Conservation (phyloP, 1,140 invertebrate genomes). For the Philopotamus ludificatus region DNA sequence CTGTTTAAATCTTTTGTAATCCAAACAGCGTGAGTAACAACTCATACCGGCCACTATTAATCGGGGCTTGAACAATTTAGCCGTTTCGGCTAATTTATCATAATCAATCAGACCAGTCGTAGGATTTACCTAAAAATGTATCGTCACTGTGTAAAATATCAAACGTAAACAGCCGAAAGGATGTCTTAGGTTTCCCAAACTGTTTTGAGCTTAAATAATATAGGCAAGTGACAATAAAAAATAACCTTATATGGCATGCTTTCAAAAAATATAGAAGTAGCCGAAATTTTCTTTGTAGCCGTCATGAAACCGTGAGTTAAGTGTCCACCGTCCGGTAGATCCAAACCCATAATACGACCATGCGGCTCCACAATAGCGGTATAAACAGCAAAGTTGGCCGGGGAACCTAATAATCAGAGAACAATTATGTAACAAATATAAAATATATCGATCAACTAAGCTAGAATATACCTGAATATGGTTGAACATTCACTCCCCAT, state of each 20-base stretch:
- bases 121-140: slow-evolving; percentile 64
- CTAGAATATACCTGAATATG: slow-evolving; percentile 68
- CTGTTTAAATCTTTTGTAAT: slow-evolving; percentile 84
- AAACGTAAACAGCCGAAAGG: too few relatives aligned
- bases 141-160: too few relatives aligned
- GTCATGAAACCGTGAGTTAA: slow-evolving; percentile 94
- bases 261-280: slow-evolving; percentile 97
- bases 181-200: too few relatives aligned
- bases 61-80: slow-evolving; percentile 86
- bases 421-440: neutral
- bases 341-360: slow-evolving; percentile 94
- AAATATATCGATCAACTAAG: neutral
- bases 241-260: slow-evolving; percentile 95
- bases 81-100: slow-evolving; percentile 78
- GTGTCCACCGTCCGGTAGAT: slow-evolving; percentile 96
- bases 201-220: too few relatives aligned
- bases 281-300: slow-evolving; percentile 88
- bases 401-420: slow-evolving; percentile 69
- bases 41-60: slow-evolving; percentile 94
- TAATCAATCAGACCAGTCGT: slow-evolving; percentile 93
- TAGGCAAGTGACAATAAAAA: neutral
- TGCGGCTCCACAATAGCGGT: slow-evolving; percentile 87
- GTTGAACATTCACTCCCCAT: slow-evolving; percentile 99
- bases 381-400: slow-evolving; percentile 96
- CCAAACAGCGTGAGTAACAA: slow-evolving; percentile 82